phyloP scores from a whole-genome alignment of 2,888 invertebrate species.

The Melinopterus prodromus region DNA sequence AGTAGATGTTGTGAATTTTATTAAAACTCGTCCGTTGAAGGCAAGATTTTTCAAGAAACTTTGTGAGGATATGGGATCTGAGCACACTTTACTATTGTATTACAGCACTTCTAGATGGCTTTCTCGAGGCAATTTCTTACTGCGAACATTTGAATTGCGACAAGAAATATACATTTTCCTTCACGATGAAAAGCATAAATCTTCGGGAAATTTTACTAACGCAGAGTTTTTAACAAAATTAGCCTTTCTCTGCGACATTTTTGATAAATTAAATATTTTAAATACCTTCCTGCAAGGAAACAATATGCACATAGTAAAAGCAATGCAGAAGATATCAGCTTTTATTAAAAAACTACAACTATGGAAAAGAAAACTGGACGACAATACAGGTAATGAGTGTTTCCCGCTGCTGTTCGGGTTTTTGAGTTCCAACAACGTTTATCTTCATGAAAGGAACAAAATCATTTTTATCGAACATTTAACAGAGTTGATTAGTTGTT shows the following conservation, averaged over 20 bases:
- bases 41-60: conserved; percentile 4
- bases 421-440: not conserved
- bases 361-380: conserved; percentile 15
- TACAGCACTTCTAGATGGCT: conserved; percentile 8
- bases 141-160: conserved; percentile 12
- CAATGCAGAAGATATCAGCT: too few relatives aligned
- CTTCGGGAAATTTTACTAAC: not conserved
- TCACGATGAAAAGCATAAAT: not conserved
- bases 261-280: conserved; percentile 12
- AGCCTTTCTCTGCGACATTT: conserved; percentile 5
- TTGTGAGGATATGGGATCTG: conserved; percentile 15
- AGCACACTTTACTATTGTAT: not conserved
- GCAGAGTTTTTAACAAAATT: not conserved
- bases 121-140: conserved; percentile 12
- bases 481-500: conserved; percentile 10
- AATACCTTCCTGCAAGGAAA: not conserved
- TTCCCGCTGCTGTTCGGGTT: not conserved
- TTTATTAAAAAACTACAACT: not conserved
- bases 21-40: conserved; percentile 9
- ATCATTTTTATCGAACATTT: conserved; percentile 9
- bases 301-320: not conserved
- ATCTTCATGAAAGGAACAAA: conserved; percentile 8
- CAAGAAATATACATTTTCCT: conserved; percentile 13
- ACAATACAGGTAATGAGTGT: conserved; percentile 14
- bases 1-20: conserved; percentile 10